phyloP scores from a whole-genome alignment of 2,888 invertebrate genomes.

The Bombylius discolor region DNA sequence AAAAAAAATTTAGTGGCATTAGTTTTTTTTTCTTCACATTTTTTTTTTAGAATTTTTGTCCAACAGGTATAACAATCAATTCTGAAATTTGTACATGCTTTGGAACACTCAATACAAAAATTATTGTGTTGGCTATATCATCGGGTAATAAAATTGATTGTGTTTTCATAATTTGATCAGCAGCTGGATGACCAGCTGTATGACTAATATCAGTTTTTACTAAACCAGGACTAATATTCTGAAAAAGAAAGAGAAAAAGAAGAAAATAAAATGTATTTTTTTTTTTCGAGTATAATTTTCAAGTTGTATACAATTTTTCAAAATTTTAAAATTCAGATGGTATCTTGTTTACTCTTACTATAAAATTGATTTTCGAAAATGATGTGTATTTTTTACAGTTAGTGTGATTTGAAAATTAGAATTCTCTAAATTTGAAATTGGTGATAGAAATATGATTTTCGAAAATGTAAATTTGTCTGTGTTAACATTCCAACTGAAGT shows the following conservation, averaged over 20 bases:
- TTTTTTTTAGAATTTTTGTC: constrained; percentile 17
- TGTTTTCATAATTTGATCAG: constrained; percentile 16
- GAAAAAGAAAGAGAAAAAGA: constrained; percentile 6
- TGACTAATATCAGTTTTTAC: constrained; percentile 23
- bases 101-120: constrained; percentile 22
- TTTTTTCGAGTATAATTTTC: background rate
- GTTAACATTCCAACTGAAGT: no score
- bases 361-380: no score
- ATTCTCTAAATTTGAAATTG: no score
- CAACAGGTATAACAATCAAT: constrained; percentile 21
- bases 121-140: constrained; percentile 23
- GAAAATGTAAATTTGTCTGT: no score
- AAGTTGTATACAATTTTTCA: background rate
- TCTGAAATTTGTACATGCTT: constrained; percentile 24
- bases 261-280: background rate
- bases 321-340: background rate
- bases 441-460: no score
- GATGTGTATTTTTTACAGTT: no score
- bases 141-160: constrained; percentile 19
- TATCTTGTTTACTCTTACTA: no score
- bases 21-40: background rate
- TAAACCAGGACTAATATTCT: constrained; percentile 27
- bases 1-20: no score
- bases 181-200: constrained; percentile 14
- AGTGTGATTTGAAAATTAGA: no score